phyloP scores from a whole-genome alignment of 2,888 invertebrate species.

The Rhamphomyia laevipes region DNA sequence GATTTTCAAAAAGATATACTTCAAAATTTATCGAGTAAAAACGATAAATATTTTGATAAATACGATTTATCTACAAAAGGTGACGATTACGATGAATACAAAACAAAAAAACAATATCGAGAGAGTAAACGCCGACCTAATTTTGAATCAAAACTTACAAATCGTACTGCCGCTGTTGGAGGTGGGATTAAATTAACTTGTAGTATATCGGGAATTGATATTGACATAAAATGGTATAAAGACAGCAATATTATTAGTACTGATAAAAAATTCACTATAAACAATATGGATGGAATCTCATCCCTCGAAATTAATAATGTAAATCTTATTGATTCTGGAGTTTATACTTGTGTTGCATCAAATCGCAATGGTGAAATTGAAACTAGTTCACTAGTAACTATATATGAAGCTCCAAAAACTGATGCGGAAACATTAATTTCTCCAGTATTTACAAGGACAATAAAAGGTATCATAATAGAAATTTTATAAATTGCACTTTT shows the following conservation, averaged over 20 bases:
- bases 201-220: constrained; percentile 58
- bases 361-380: constrained; percentile 44
- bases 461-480: constrained; percentile 31
- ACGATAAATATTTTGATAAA: background rate
- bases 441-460: constrained; percentile 37
- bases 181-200: constrained; percentile 68
- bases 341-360: constrained; percentile 66
- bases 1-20: no score
- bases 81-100: constrained; percentile 19
- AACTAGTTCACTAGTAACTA: constrained; percentile 34
- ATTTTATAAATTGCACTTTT: background rate
- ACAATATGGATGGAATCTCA: constrained; percentile 49
- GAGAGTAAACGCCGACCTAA: constrained; percentile 28
- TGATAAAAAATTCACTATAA: constrained; percentile 24
- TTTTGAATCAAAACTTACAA: constrained; percentile 52
- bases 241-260: constrained; percentile 46
- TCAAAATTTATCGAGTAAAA: background rate
- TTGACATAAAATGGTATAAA: constrained; percentile 60
- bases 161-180: constrained; percentile 61
- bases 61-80: background rate
- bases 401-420: constrained; percentile 31
- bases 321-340: constrained; percentile 56
- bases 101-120: constrained; percentile 23
- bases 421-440: background rate
- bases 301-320: constrained; percentile 62